These are phyloP conservation scores for Ctenopoma kingsleyae DNA, from an alignment of 2,797 vertebrate species.

Conservation along the genomic window DNA sequence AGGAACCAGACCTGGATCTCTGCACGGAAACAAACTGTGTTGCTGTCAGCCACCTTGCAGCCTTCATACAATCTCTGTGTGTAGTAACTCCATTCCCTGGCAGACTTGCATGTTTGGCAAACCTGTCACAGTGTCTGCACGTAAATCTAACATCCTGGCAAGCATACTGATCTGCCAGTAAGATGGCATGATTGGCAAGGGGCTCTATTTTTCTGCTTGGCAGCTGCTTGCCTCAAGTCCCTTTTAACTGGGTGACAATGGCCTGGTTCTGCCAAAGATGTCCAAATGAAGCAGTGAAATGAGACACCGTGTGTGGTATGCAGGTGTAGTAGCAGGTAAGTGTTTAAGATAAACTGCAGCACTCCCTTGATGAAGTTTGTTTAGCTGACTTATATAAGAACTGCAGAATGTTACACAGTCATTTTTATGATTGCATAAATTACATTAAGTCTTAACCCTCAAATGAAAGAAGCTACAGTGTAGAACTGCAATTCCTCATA, in stretches of 20 bases:
- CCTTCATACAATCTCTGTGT: conserved; percentile 24
- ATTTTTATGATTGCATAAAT: neutral
- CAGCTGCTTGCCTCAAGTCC: conserved; percentile 56
- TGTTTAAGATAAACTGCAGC: neutral
- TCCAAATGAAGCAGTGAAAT: conserved; percentile 22
- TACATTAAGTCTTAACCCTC: neutral
- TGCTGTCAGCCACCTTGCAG: conserved; percentile 28
- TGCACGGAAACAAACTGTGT: conserved; percentile 16
- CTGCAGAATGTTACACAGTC: neutral
- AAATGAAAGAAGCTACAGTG: neutral
- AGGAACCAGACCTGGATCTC: conserved; percentile 31
- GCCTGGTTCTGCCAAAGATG: conserved; percentile 42
- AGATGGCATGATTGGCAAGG: conserved; percentile 73
- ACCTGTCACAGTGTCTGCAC: conserved; percentile 61
- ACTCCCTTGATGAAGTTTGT: neutral
- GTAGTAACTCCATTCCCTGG: conserved; percentile 54
- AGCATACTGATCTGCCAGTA: conserved; percentile 64
- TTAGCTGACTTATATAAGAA: neutral
- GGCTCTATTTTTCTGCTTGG: conserved; percentile 62
- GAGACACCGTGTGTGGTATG: conserved; percentile 12
- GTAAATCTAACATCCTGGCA: conserved; percentile 70
- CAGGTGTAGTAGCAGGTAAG: conserved; percentile 13
- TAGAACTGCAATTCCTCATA: neutral
- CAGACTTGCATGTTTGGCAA: conserved; percentile 65
- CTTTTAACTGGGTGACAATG: conserved; percentile 55